Evolutionary conservation across 2,888 invertebrate species (phyloP).

Genomic region (Branchipolynoe longqiensis): DNA sequence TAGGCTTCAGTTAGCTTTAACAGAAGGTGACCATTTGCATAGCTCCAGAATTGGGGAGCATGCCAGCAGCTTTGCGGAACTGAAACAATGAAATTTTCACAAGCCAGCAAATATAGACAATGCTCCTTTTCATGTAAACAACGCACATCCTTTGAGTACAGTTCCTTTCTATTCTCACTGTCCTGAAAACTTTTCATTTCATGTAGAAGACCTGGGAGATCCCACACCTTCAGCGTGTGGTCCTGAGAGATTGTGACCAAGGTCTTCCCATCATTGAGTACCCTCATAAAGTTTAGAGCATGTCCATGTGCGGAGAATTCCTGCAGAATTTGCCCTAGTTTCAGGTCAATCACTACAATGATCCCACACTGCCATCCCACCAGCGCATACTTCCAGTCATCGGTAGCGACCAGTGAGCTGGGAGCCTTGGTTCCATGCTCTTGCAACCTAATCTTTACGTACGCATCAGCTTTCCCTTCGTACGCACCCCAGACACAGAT

Average conservation of each 20-base stretch:
- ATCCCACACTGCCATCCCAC: conserved; percentile 64
- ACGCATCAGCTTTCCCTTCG: not conserved
- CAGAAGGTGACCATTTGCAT: conserved; percentile 21
- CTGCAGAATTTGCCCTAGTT: not conserved
- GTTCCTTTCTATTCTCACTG: not conserved
- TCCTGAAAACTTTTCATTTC: not conserved
- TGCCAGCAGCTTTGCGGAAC: conserved; percentile 36
- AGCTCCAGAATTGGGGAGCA: conserved; percentile 62
- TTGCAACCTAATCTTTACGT: not conserved
- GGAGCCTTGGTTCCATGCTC: conserved; percentile 22
- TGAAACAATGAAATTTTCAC: conserved; percentile 38
- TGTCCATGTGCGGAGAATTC: conserved; percentile 60
- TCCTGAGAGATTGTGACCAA: conserved; percentile 61
- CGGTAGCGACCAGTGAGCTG: not conserved
- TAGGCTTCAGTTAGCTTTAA: not conserved
- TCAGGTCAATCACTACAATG: conserved; percentile 57
- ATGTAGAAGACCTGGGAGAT: conserved; percentile 10
- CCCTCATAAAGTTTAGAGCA: conserved; percentile 33
- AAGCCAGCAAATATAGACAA: conserved; percentile 59
- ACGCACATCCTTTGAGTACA: not conserved
- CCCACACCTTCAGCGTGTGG: conserved; percentile 63
- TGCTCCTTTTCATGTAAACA: conserved; percentile 61
- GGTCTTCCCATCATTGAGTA: conserved; percentile 25
- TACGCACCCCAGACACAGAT: conserved; percentile 16
- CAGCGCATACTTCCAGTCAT: conserved; percentile 59